These are phyloP conservation scores for Cynaeus angustus DNA, from an alignment of 2,888 invertebrate species.

Conservation along the genomic window DNA sequence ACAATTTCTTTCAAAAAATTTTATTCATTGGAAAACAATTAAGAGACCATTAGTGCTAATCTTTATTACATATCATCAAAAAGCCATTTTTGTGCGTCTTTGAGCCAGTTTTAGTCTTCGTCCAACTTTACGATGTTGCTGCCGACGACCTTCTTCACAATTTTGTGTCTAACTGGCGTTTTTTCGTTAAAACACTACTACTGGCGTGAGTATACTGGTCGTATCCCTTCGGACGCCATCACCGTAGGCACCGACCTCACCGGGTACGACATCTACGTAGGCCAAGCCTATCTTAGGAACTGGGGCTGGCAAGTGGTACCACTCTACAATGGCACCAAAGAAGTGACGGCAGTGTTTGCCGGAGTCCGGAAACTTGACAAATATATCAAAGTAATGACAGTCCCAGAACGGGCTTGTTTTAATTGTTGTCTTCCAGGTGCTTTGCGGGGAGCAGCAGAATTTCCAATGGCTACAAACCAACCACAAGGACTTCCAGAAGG, in stretches of 20 bases:
- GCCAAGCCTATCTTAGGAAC: conserved; percentile 23
- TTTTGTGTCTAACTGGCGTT: neutral
- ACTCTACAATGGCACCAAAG: conserved; percentile 7
- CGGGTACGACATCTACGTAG: conserved; percentile 17
- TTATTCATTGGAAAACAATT: no score
- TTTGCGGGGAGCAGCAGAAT: neutral
- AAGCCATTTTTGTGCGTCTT: no score
- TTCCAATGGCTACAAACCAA: neutral
- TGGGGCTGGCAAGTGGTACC: neutral
- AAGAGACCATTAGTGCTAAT: no score
- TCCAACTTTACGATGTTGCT: no score
- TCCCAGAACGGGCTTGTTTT: neutral
- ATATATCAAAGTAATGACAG: neutral
- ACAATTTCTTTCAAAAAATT: no score
- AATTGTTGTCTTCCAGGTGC: neutral
- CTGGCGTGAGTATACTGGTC: conserved; percentile 7
- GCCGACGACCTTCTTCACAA: neutral
- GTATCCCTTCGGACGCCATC: conserved; percentile 12
- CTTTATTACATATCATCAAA: no score
- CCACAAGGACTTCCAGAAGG: neutral
- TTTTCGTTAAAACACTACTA: neutral
- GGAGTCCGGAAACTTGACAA: neutral
- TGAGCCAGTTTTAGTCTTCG: no score
- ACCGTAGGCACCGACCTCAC: conserved; percentile 2
- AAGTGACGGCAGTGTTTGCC: neutral